Percentiles rank a stretch among this genome's conserved stretches.
phyloP scores from a whole-genome alignment of 2,113 vertebrate species.

The Mastomys coucha region DNA sequence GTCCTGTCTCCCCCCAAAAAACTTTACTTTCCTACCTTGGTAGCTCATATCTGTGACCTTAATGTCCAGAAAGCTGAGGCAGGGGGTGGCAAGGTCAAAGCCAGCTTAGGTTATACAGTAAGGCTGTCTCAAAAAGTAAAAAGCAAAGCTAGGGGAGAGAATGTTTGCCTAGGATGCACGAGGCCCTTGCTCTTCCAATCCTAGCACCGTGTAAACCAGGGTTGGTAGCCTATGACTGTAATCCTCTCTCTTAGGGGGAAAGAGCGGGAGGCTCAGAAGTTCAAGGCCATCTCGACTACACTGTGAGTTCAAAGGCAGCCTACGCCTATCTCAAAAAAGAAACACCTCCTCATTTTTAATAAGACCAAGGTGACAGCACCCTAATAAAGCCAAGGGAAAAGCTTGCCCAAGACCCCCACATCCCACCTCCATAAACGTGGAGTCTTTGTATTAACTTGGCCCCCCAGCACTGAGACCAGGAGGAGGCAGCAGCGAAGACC shows the following conservation, averaged over 20 bases:
- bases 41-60: neutral
- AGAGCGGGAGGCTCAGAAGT: neutral
- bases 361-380: neutral
- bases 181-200: neutral
- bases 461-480: neutral
- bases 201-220: neutral
- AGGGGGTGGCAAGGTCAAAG: neutral
- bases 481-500: neutral
- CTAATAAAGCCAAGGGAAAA: neutral
- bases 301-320: neutral
- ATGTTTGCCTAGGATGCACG: neutral
- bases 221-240: neutral
- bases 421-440: neutral
- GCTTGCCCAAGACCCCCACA: neutral
- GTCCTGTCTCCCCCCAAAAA: neutral
- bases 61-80: neutral
- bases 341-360: neutral
- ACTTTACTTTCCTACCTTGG: no score
- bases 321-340: neutral
- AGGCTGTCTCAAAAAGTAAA: neutral
- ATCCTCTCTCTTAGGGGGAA: neutral
- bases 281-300: no score
- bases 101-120: neutral
- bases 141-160: neutral
- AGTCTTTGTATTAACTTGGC: neutral